Evolutionary conservation across 2,113 vertebrate genomes (phyloP).

Genomic region (Anolis sagrei): DNA sequence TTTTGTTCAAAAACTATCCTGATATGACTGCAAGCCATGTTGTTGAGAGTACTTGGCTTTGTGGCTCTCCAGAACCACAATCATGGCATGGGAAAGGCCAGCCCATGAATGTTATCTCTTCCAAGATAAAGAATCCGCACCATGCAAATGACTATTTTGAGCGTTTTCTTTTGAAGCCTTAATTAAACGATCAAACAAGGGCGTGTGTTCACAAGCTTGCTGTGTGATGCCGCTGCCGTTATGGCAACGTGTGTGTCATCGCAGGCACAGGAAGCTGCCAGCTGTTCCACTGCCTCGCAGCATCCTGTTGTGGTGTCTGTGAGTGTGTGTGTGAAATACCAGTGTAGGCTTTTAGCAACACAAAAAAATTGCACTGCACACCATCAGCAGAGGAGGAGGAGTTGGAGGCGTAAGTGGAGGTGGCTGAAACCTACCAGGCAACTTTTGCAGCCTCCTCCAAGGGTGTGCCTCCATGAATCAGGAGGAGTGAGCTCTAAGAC

Average conservation of each 20-base stretch:
- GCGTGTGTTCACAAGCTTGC: background rate
- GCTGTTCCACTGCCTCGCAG: background rate
- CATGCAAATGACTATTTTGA: conserved; percentile 22
- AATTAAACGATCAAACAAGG: conserved; percentile 24
- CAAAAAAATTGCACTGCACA: background rate
- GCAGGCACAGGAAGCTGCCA: conserved; percentile 25
- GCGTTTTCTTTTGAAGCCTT: conserved; percentile 22
- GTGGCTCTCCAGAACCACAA: background rate
- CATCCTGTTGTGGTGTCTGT: background rate
- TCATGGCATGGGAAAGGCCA: conserved; percentile 8
- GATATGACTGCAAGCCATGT: too few species aligned
- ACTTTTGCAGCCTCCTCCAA: background rate
- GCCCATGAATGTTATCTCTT: background rate
- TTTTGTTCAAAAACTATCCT: too few species aligned
- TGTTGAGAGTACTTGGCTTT: too few species aligned
- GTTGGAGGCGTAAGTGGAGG: background rate
- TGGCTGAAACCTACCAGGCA: conserved; percentile 17
- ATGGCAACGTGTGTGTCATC: conserved; percentile 5
- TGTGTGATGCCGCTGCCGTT: background rate
- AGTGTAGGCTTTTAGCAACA: background rate
- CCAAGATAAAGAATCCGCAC: background rate
- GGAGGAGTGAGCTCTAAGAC: background rate
- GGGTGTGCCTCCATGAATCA: conserved; percentile 28
- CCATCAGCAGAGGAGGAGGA: background rate
- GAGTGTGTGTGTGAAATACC: background rate